Conservation (phyloP, 2,888 invertebrate genomes). For the Melinaea marsaeus region DNA sequence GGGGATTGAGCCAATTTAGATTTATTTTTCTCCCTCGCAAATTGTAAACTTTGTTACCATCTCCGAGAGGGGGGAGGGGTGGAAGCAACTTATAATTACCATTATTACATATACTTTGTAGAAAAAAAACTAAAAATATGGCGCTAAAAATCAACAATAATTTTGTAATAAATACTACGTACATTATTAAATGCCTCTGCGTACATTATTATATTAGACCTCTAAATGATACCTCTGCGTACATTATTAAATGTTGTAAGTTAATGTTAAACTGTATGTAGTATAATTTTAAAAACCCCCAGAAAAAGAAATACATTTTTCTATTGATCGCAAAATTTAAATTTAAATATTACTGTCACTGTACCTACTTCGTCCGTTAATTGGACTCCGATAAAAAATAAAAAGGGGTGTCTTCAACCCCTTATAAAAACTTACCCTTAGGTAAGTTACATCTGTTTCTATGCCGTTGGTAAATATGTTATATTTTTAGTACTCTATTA, state of each 20-base stretch:
- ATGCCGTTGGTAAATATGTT: slow-evolving; percentile 26
- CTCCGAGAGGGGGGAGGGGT: slow-evolving; percentile 39
- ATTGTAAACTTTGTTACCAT: slow-evolving; percentile 63
- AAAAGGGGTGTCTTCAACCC: slow-evolving; percentile 63
- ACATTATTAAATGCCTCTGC: too few relatives aligned
- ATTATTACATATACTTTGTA: too few relatives aligned
- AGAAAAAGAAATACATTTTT: background rate
- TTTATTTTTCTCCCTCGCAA: slow-evolving; percentile 72
- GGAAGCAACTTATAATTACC: slow-evolving; percentile 11
- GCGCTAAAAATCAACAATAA: too few relatives aligned
- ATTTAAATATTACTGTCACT: slow-evolving; percentile 21
- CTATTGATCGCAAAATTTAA: slow-evolving; percentile 5
- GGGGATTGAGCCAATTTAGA: slow-evolving; percentile 75
- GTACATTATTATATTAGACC: too few relatives aligned
- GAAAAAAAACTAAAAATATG: too few relatives aligned
- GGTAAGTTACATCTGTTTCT: slow-evolving; percentile 37
- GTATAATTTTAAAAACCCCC: too few relatives aligned
- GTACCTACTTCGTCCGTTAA: slow-evolving; percentile 39
- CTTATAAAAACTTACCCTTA: slow-evolving; percentile 63
- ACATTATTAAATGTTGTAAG: too few relatives aligned
- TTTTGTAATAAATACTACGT: too few relatives aligned
- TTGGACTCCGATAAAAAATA: slow-evolving; percentile 64
- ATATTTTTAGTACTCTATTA: too few relatives aligned
- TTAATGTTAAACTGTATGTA: too few relatives aligned
- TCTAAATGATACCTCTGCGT: too few relatives aligned